Percentiles rank a stretch among this genome's conserved stretches.
Evolutionary conservation across 2,888 invertebrate genomes (phyloP).

Genomic region (Phyllotreta cruciferae): DNA sequence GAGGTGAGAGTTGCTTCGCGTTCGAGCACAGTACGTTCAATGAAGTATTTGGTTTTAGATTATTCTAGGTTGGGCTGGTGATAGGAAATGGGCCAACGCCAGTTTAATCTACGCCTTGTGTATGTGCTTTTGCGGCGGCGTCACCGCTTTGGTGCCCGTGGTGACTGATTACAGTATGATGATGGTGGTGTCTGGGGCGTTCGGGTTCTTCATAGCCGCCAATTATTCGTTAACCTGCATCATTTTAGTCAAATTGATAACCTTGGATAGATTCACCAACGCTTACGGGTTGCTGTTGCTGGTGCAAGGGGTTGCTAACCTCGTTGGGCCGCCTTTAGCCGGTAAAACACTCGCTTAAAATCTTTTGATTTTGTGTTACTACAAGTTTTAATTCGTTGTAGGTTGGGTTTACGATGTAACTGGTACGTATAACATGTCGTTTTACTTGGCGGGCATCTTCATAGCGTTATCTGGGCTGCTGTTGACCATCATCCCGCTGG

Average conservation of each 20-base stretch:
- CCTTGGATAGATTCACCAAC: constrained; percentile 89
- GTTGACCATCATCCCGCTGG: constrained; percentile 59
- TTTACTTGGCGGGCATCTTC: constrained; percentile 82
- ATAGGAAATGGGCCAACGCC: constrained; percentile 78
- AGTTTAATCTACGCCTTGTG: constrained; percentile 82
- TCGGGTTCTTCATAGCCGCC: constrained; percentile 89
- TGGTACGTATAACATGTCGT: constrained; percentile 77
- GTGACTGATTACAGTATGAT: constrained; percentile 65
- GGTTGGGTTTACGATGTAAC: constrained; percentile 85
- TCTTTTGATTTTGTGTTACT: no score
- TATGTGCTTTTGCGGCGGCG: constrained; percentile 75
- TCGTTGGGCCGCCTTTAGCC: constrained; percentile 88
- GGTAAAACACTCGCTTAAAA: no score
- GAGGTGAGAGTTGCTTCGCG: no score
- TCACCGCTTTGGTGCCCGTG: constrained; percentile 72
- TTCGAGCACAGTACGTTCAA: no score
- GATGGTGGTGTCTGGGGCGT: constrained; percentile 74
- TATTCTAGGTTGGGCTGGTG: constrained; percentile 86
- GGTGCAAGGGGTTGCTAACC: constrained; percentile 88
- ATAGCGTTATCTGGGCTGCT: constrained; percentile 78
- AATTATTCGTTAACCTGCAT: constrained; percentile 92
- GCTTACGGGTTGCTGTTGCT: constrained; percentile 88
- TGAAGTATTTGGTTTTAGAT: no score
- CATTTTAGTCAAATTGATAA: constrained; percentile 87
- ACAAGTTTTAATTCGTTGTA: constrained; percentile 60